Evolutionary conservation across 2,113 vertebrate genomes (phyloP).

Genomic region (Odocoileus hemionus): DNA sequence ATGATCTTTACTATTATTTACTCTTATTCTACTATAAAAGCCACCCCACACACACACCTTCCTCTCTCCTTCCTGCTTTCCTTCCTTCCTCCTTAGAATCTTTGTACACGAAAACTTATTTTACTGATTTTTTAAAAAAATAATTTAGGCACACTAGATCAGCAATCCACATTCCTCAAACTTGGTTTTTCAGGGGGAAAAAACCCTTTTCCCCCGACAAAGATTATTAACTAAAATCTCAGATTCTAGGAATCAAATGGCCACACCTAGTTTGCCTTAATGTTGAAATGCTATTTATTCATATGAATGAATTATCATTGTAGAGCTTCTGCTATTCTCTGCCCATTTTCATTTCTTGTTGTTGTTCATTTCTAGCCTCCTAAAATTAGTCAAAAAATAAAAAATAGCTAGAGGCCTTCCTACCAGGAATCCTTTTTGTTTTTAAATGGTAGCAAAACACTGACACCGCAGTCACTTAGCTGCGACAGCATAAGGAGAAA

Average conservation of each 20-base stretch:
- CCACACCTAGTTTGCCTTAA: background rate
- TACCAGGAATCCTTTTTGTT: background rate
- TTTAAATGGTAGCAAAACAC: background rate
- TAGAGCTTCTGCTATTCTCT: background rate
- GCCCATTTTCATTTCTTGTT: background rate
- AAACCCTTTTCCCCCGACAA: accelerated
- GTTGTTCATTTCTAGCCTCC: background rate
- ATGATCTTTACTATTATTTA: background rate
- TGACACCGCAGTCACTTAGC: background rate
- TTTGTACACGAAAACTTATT: background rate
- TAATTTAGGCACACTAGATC: background rate
- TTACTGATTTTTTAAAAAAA: background rate
- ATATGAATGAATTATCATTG: background rate
- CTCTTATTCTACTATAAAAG: background rate
- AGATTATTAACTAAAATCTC: background rate
- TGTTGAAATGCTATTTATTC: background rate
- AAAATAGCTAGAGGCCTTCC: background rate
- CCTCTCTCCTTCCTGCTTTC: background rate
- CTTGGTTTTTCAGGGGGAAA: background rate
- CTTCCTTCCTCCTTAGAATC: background rate
- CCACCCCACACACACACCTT: background rate
- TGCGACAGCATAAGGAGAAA: background rate
- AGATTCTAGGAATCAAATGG: background rate
- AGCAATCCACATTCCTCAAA: background rate
- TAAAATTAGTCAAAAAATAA: slow-evolving; percentile 15